These are phyloP conservation scores for Anguilla rostrata DNA, from an alignment of 2,113 vertebrate genomes.

Conservation along the genomic window DNA sequence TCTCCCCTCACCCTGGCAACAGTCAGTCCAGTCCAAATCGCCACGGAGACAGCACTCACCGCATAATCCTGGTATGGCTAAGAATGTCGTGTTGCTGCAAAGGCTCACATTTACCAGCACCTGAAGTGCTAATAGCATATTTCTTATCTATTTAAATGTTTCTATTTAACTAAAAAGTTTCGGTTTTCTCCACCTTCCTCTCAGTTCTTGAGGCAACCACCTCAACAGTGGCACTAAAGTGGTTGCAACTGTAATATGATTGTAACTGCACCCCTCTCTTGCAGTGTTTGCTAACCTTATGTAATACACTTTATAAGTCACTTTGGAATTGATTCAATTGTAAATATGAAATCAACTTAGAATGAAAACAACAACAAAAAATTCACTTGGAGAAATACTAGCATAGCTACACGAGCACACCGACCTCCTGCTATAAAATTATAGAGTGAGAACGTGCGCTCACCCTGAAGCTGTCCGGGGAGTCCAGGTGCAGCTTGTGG, in stretches of 20 bases:
- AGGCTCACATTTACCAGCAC: too few relatives aligned
- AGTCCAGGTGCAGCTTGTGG: slow-evolving; percentile 87
- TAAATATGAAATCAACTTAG: background rate
- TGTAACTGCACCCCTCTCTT: too few relatives aligned
- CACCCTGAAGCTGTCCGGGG: slow-evolving; percentile 93
- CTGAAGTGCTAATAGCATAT: too few relatives aligned
- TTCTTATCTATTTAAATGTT: too few relatives aligned
- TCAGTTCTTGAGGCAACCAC: too few relatives aligned
- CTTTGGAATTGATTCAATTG: too few relatives aligned
- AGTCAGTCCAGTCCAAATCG: background rate
- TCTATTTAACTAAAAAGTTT: too few relatives aligned
- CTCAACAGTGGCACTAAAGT: too few relatives aligned
- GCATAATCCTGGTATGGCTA: background rate
- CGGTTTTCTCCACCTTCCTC: too few relatives aligned
- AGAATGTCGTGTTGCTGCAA: background rate
- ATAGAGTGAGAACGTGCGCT: slow-evolving; percentile 41
- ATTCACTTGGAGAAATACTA: background rate
- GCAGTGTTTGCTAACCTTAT: too few relatives aligned
- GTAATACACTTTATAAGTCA: too few relatives aligned
- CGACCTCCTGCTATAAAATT: background rate
- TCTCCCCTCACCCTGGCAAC: background rate
- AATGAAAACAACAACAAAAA: background rate
- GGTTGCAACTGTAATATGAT: too few relatives aligned
- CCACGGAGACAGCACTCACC: background rate
- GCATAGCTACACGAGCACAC: background rate